These are phyloP conservation scores for Gila orcuttii DNA, from an alignment of 2,113 vertebrate genomes.

Conservation along the genomic window DNA sequence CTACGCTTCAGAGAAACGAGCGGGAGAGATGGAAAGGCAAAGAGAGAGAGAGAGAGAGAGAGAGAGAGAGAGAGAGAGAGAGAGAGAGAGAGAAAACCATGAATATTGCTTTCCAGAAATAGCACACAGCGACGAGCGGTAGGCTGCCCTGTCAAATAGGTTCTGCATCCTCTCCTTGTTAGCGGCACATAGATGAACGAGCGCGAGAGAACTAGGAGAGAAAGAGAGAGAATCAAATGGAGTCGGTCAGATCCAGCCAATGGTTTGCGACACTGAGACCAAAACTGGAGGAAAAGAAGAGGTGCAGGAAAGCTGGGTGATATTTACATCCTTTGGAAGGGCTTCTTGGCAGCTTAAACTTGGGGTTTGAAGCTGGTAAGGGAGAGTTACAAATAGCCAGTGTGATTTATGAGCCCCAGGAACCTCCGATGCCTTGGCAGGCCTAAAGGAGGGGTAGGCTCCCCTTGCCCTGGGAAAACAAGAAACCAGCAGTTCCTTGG, in stretches of 20 bases:
- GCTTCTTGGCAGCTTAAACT: slow-evolving; percentile 26
- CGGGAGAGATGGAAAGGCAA: slow-evolving; percentile 34
- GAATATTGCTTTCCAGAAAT: slow-evolving; percentile 65
- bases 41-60: slow-evolving; percentile 37
- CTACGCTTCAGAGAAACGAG: slow-evolving; percentile 42
- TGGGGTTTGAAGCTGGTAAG: slow-evolving; percentile 47
- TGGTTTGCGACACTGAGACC: slow-evolving; percentile 3
- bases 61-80: slow-evolving; percentile 37
- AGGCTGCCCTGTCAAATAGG: slow-evolving; percentile 60
- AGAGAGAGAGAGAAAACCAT: slow-evolving; percentile 43
- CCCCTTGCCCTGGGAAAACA: slow-evolving; percentile 31
- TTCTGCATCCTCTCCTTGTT: slow-evolving; percentile 57
- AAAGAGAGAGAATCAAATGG: slow-evolving; percentile 15
- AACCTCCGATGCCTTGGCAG: slow-evolving; percentile 47
- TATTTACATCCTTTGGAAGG: slow-evolving; percentile 26
- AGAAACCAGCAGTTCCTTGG: slow-evolving; percentile 28
- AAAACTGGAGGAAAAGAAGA: not conserved
- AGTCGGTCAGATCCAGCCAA: slow-evolving; percentile 16
- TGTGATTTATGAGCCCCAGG: slow-evolving; percentile 54
- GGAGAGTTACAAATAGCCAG: slow-evolving; percentile 47
- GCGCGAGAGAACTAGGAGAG: no score
- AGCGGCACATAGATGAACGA: slow-evolving; percentile 29
- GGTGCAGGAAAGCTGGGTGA: slow-evolving; percentile 18
- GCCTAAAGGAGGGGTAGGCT: slow-evolving; percentile 41
- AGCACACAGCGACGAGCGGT: slow-evolving; percentile 55